Base-by-base conservation (phyloP, 2,113 vertebrate species). In the Cryptoleucopteryx plumbea region DNA sequence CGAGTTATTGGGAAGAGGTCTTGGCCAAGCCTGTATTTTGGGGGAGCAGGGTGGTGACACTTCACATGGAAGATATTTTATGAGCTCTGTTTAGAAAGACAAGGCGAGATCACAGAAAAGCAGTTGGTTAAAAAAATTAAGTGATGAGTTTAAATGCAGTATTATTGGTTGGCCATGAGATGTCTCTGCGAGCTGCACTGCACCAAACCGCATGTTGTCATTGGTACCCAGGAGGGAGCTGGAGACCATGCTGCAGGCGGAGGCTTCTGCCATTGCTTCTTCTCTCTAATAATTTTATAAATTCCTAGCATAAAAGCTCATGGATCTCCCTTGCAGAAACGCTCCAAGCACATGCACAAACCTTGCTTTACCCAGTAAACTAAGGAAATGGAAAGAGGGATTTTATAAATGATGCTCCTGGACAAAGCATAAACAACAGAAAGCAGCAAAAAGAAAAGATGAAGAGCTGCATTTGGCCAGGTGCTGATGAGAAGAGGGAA, bases 111-210 rank as follows among this genome's bases (percentile, higher is more conserved):
- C 27, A 9, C 43, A 58, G 31, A 58, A 23, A 42, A 78, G 22
- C 58, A 45, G 27, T 0, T 5, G 42, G 77, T 25, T 34, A 55
- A 61, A 31, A 16, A 31, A 59, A 4, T 0, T 0, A 26, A 16
- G 55, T 13, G 6, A 5, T 0, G 0, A 1, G 19, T 3, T 58
- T 13, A 7, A 66, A 11, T 42, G 94, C 90, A 95, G 67, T 77
- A 1, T 3, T 23, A 22, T 9, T 42, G 50, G 19, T 1, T 42
- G 85, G 81, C 93, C 93, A 34, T 8, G 62, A 86, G 93, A 55
- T n/a, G 93, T 86, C 94, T 62, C 74, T 18, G 58, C 1, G 1
- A 91, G 90, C 87, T 40, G 70, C n/a, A 1, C 13, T 2, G 1
- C 47, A 34, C 12, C 82, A 27, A 27, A 7, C 43, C 67, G 59